A percentile compares a stretch with the other conserved stretches of the same genome.
phyloP scores from a whole-genome alignment of 2,888 invertebrate genomes.

The Ectobius pallidus region DNA sequence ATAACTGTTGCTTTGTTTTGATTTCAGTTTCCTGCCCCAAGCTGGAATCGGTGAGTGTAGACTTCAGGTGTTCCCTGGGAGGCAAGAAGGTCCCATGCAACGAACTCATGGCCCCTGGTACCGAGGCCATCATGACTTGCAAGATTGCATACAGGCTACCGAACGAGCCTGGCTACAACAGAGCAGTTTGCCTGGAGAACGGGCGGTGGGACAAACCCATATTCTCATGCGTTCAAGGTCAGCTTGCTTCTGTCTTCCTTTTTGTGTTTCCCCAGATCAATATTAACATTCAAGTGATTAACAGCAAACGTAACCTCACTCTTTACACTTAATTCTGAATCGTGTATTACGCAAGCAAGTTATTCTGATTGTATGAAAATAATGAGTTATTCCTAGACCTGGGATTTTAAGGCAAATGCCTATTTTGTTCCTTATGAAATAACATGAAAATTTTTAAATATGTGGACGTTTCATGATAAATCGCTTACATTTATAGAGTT shows the following conservation, averaged over 20 bases:
- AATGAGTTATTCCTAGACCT: too few relatives aligned
- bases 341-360: too few relatives aligned
- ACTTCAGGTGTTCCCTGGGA: conserved; percentile 46
- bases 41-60: conserved; percentile 46
- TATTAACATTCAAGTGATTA: not conserved
- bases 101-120: conserved; percentile 46
- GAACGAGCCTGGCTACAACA: conserved; percentile 48
- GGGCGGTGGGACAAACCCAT: conserved; percentile 47
- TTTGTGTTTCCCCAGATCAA: conserved; percentile 28
- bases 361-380: too few relatives aligned
- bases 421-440: too few relatives aligned
- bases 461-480: too few relatives aligned
- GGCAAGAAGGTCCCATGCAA: conserved; percentile 46
- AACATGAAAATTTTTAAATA: too few relatives aligned
- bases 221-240: conserved; percentile 48
- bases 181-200: conserved; percentile 45
- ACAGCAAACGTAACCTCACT: conserved; percentile 6
- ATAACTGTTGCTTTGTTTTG: too few relatives aligned
- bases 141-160: conserved; percentile 48
- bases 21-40: conserved; percentile 44
- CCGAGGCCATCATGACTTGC: conserved; percentile 47
- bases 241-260: conserved; percentile 25
- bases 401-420: too few relatives aligned
- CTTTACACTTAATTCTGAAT: too few relatives aligned
- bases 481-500: too few relatives aligned